Conservation (phyloP, 37 sponge, comb jelly and placozoan genomes). For the Cladorhizidae sp. region DNA sequence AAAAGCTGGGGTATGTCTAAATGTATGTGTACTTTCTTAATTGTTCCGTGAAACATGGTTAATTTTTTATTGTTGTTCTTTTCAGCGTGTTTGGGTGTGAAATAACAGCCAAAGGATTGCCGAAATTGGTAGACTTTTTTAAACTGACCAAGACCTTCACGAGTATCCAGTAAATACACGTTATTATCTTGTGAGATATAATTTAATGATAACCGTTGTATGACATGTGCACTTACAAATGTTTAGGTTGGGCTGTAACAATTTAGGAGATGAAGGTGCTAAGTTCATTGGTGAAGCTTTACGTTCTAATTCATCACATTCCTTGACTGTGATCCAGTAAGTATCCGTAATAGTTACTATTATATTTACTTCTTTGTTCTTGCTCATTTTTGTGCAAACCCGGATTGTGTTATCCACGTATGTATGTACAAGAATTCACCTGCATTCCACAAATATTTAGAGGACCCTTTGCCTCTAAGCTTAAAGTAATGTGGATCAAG, state of each 20-base stretch:
- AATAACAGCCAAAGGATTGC: slow-evolving; percentile 5
- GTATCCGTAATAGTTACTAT: too few relatives aligned
- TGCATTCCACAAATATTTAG: too few relatives aligned
- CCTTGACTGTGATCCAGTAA: slow-evolving; percentile 10
- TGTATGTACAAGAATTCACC: too few relatives aligned
- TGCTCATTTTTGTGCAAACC: too few relatives aligned
- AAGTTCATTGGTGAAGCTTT: slow-evolving; percentile 9
- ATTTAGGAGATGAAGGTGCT: slow-evolving; percentile 28
- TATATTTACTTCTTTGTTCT: too few relatives aligned
- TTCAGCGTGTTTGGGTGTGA: slow-evolving; percentile 27
- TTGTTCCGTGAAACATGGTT: too few relatives aligned
- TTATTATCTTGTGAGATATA: not conserved
- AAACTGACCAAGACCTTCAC: not conserved
- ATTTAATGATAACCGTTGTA: not conserved
- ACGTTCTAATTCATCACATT: not conserved
- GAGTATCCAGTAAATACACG: slow-evolving; percentile 15
- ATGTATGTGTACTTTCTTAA: not conserved
- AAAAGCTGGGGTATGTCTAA: slow-evolving; percentile 26
- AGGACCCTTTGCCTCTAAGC: too few relatives aligned
- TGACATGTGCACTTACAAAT: too few relatives aligned
- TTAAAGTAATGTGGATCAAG: too few relatives aligned
- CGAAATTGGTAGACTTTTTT: slow-evolving; percentile 11
- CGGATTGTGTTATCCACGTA: too few relatives aligned
- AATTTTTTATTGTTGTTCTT: not conserved
- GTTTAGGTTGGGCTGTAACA: slow-evolving; percentile 22